Base-by-base conservation (phyloP, 2,113 vertebrate species). In the Malurus elegans region DNA sequence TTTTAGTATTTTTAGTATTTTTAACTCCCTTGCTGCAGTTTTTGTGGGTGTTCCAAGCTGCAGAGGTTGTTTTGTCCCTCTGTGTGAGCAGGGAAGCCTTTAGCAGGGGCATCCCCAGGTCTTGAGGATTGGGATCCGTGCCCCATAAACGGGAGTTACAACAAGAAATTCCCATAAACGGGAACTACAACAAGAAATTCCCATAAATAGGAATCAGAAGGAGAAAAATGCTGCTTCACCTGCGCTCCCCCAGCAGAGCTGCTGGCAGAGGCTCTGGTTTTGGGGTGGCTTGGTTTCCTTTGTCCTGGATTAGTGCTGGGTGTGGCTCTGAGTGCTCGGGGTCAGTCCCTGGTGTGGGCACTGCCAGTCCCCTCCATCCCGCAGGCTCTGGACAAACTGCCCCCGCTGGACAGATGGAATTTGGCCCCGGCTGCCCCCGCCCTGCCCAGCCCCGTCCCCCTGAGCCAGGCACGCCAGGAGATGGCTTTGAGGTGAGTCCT, bases 381-480 rank as follows among this genome's bases (percentile, higher is more conserved):
- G 11, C 96, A 99, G 98, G 95, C 93, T 74, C 85, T 99, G 82
- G 98, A 99, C 88, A 88, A 36, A 57, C 88, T 98, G 4, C 96
- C 98, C 20, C 95, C 91, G 61, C 44, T 12, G 8, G 94, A 96
- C 38, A 88, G 78, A 28, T 9, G 13, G 21, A 29, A 13, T 18
- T 93, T 54, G 66, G 34, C 78, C 10, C 91, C 67, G 15, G 51
- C 24, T 80, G 50, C 88, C 18, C 15, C 90, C 0, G 4, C 2
- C 8, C 88, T 9, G 2, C 9, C 8, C 38, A 38, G 38, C 38
- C 51, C 86, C 1, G 1, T 65, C 29, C 79, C 62, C 3, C 62
- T 57, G 62, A 91, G 84, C 56, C 69, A 69, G 71, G 79, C 69
- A 3, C 6, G 28, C 8, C 88, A 82, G n/a, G 97, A 96, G 71